These are phyloP conservation scores for Tinea semifulvella DNA, from an alignment of 2,888 invertebrate species.

Conservation along the genomic window DNA sequence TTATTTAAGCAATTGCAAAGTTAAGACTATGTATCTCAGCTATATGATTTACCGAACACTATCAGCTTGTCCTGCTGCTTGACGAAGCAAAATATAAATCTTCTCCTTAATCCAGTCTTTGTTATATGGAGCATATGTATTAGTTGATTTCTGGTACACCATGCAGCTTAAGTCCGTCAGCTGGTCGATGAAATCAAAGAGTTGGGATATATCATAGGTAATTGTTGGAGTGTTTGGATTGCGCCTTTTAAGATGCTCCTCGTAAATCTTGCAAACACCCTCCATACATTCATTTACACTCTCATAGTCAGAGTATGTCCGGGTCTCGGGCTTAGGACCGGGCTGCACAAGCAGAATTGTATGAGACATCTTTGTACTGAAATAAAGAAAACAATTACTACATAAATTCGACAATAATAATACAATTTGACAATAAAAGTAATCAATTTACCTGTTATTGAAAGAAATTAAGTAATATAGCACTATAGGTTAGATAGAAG, in stretches of 20 bases:
- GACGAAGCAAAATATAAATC: slow-evolving; percentile 92
- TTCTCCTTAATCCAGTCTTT: slow-evolving; percentile 99
- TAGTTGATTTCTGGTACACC: slow-evolving; percentile 94
- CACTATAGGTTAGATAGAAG: too few relatives aligned
- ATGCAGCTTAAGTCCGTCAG: slow-evolving; percentile 94
- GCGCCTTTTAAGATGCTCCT: slow-evolving; percentile 94
- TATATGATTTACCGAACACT: not conserved
- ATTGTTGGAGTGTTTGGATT: slow-evolving; percentile 97
- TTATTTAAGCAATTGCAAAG: too few relatives aligned
- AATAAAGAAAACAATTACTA: too few relatives aligned
- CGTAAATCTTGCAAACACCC: slow-evolving; percentile 98
- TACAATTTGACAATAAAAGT: too few relatives aligned
- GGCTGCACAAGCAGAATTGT: slow-evolving; percentile 97
- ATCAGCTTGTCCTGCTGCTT: slow-evolving; percentile 79
- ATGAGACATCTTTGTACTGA: slow-evolving; percentile 73
- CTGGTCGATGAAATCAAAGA: slow-evolving; percentile 97
- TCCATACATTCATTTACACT: slow-evolving; percentile 98
- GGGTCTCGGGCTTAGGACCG: slow-evolving; percentile 90
- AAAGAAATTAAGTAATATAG: too few relatives aligned
- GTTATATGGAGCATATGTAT: slow-evolving; percentile 97
- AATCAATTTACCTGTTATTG: too few relatives aligned
- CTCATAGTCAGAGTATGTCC: slow-evolving; percentile 98
- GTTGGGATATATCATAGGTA: slow-evolving; percentile 96
- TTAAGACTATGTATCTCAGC: too few relatives aligned
- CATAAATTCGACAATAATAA: too few relatives aligned